Percentiles rank a stretch among this genome's conserved stretches.
These are phyloP conservation scores for Axea sp. DNA, from an alignment of 2,888 invertebrate genomes.

Conservation along the genomic window DNA sequence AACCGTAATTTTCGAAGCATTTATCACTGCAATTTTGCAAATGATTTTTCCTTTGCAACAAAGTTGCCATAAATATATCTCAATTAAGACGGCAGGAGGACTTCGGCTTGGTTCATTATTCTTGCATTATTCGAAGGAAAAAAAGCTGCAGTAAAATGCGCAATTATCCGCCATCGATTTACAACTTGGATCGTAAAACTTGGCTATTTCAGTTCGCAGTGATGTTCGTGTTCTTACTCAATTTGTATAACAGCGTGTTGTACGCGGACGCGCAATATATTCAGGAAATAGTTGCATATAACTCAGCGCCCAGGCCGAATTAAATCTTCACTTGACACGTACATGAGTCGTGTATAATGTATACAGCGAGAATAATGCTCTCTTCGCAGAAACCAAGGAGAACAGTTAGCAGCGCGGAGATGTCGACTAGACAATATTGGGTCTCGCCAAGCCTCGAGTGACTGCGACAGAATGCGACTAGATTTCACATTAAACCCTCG, in stretches of 20 bases:
- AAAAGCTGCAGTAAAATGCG: not conserved
- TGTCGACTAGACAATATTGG: constrained; percentile 29
- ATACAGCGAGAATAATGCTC: constrained; percentile 6
- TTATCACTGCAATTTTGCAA: no score
- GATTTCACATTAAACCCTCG: constrained; percentile 31
- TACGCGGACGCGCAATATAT: constrained; percentile 4
- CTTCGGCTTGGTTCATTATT: not conserved
- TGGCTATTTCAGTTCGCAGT: not conserved
- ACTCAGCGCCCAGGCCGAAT: constrained; percentile 15
- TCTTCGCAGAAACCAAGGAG: constrained; percentile 17
- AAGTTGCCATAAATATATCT: not conserved
- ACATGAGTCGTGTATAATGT: constrained; percentile 29
- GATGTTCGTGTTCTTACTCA: constrained; percentile 10
- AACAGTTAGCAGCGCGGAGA: constrained; percentile 1
- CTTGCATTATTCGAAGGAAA: not conserved
- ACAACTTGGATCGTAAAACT: constrained; percentile 4
- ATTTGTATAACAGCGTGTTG: constrained; percentile 20
- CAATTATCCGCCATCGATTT: constrained; percentile 15
- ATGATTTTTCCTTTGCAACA: not conserved
- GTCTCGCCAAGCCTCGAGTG: constrained; percentile 23
- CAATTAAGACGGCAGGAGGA: not conserved
- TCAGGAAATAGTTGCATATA: constrained; percentile 9
- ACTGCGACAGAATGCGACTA: constrained; percentile 39
- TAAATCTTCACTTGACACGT: constrained; percentile 31
- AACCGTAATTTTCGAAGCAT: no score